Percentiles rank a stretch among this genome's conserved stretches.
phyloP scores from a whole-genome alignment of 2,888 invertebrate genomes.

The Drosophila birchii region DNA sequence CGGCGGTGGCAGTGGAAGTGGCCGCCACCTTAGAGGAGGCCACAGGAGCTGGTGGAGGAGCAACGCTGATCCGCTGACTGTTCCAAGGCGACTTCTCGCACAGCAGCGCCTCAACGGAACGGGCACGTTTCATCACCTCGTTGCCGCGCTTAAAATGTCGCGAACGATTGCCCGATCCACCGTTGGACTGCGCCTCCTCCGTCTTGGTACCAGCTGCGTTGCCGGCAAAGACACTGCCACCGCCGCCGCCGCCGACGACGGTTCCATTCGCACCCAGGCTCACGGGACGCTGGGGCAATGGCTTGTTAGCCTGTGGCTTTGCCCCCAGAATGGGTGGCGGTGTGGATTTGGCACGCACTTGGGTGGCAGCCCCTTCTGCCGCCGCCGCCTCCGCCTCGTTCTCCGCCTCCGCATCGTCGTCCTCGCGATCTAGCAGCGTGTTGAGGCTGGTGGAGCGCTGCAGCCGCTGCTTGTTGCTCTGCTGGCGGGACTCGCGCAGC shows the following conservation, averaged over 20 bases:
- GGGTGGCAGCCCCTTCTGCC: slow-evolving; percentile 2
- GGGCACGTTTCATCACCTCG: slow-evolving; percentile 91
- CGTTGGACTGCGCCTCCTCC: slow-evolving; percentile 13
- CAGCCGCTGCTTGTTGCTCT: slow-evolving; percentile 87
- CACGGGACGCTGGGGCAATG: slow-evolving; percentile 37
- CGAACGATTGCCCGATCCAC: slow-evolving; percentile 60
- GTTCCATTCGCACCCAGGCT: slow-evolving; percentile 44
- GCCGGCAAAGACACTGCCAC: neutral
- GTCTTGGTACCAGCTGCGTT: slow-evolving; percentile 1
- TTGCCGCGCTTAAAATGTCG: slow-evolving; percentile 86
- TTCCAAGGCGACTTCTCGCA: slow-evolving; percentile 87
- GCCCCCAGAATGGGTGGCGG: slow-evolving; percentile 59
- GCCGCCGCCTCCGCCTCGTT: slow-evolving; percentile 45
- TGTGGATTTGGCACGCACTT: slow-evolving; percentile 33
- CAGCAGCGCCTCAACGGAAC: slow-evolving; percentile 93
- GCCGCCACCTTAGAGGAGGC: slow-evolving; percentile 22
- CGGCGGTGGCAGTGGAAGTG: slow-evolving; percentile 31
- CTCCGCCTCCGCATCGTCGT: slow-evolving; percentile 79
- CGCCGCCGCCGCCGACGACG: neutral
- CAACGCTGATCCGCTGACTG: slow-evolving; percentile 56
- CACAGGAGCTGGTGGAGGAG: slow-evolving; percentile 14
- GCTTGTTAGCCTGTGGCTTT: slow-evolving; percentile 48
- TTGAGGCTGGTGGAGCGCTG: slow-evolving; percentile 94
- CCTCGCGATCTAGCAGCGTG: slow-evolving; percentile 91
- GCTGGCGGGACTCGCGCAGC: slow-evolving; percentile 89